Conservation (phyloP, 2,888 invertebrate genomes). For the Meteorus colon region DNA sequence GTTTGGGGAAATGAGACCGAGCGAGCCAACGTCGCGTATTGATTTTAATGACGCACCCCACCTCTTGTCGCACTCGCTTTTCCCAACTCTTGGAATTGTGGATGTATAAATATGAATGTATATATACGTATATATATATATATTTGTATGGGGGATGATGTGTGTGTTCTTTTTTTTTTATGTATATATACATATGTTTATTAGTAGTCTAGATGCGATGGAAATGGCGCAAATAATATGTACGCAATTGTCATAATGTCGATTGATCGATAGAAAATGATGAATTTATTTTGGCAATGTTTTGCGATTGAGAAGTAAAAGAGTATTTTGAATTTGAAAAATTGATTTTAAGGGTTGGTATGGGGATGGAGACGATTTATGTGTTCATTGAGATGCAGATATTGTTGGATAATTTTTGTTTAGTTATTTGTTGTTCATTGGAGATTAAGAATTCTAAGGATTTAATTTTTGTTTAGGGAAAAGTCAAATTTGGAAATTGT, state of each 20-base stretch:
- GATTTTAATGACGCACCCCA: slow-evolving; percentile 72
- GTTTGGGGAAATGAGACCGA: slow-evolving; percentile 57
- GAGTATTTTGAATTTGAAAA: too few species aligned
- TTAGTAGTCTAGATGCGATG: slow-evolving; percentile 49
- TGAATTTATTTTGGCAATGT: too few species aligned
- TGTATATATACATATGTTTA: slow-evolving; percentile 17
- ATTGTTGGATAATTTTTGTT: too few species aligned
- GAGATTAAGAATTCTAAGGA: too few species aligned
- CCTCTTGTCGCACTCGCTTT: slow-evolving; percentile 54
- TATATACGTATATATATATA: neutral
- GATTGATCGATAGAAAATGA: neutral
- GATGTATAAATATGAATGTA: neutral
- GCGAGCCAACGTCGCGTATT: slow-evolving; percentile 68
- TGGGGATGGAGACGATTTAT: too few species aligned
- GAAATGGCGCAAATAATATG: slow-evolving; percentile 66
- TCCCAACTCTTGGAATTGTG: slow-evolving; percentile 1
- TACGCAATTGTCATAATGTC: slow-evolving; percentile 50
- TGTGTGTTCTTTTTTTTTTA: neutral
- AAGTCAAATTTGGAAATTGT: too few species aligned
- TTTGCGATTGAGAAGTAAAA: too few species aligned
- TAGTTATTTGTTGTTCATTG: too few species aligned
- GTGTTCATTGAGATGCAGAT: too few species aligned
- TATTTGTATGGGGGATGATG: neutral
- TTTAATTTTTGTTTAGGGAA: too few species aligned
- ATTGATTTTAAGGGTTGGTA: too few species aligned